Percentiles rank a stretch among this genome's conserved stretches.
Conservation (phyloP, 2,888 invertebrate species). For the Meghimatium bilineatum region DNA sequence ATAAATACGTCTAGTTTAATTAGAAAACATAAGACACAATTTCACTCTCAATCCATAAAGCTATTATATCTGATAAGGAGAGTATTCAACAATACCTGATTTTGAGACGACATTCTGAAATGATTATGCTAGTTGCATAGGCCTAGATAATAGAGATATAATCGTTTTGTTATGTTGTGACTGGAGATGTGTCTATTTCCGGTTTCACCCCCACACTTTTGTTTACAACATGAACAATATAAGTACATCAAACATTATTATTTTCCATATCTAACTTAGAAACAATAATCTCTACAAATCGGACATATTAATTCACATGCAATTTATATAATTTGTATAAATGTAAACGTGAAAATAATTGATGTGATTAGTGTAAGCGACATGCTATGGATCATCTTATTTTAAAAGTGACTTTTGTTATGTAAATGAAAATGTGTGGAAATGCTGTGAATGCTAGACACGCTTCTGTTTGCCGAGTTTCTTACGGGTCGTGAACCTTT, state of each 20-base stretch:
- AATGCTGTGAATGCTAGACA: too few relatives aligned
- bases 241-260: not conserved
- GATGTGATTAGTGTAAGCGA: not conserved
- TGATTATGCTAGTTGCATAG: too few relatives aligned
- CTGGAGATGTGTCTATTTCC: conserved; percentile 18
- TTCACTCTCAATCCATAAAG: too few relatives aligned
- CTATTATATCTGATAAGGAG: too few relatives aligned
- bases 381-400: not conserved
- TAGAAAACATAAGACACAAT: too few relatives aligned
- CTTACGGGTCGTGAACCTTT: too few relatives aligned
- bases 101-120: not conserved
- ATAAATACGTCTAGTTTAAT: too few relatives aligned
- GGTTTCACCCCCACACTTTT: conserved; percentile 3
- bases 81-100: not conserved
- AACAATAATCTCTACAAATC: not conserved
- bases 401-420: too few relatives aligned
- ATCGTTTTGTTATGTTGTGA: conserved; percentile 3
- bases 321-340: not conserved
- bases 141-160: not conserved
- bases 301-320: not conserved
- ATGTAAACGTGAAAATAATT: not conserved
- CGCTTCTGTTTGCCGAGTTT: too few relatives aligned
- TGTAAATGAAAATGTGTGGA: too few relatives aligned
- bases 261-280: not conserved
- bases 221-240: not conserved